These are phyloP conservation scores for Acrocephalus scirpaceus DNA, from an alignment of 2,797 vertebrate species.

Conservation along the genomic window DNA sequence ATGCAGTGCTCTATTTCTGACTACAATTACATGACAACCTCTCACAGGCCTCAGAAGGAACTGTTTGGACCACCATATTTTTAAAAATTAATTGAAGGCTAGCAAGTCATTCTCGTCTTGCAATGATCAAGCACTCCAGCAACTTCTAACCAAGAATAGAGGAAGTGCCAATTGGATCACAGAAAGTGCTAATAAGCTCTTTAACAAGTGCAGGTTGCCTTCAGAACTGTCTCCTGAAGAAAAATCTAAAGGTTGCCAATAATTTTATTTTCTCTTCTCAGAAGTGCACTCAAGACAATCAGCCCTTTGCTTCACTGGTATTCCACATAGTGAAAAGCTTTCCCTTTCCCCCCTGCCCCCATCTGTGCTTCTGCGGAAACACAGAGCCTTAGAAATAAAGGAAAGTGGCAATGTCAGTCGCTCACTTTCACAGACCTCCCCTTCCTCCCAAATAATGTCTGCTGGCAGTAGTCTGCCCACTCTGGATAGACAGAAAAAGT, in stretches of 20 bases:
- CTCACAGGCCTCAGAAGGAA: neutral
- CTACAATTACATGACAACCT: neutral
- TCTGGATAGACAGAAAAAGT: neutral
- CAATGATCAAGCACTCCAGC: neutral
- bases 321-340: neutral
- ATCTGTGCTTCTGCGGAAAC: conserved; percentile 5
- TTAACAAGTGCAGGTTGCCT: neutral
- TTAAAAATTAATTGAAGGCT: neutral
- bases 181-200: neutral
- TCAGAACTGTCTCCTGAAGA: neutral
- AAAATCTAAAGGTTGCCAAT: neutral
- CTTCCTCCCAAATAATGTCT: neutral
- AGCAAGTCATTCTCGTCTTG: neutral
- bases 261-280: conserved; percentile 19
- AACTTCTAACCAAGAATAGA: neutral
- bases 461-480: neutral
- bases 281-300: neutral
- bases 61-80: neutral
- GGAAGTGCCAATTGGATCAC: neutral
- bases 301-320: neutral
- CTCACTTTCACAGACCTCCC: neutral
- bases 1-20: neutral
- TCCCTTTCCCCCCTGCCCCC: neutral
- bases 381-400: neutral
- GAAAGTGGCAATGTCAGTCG: neutral